Evolutionary conservation across 2,113 vertebrate genomes (phyloP).

Genomic region (Sceloporus undulatus): DNA sequence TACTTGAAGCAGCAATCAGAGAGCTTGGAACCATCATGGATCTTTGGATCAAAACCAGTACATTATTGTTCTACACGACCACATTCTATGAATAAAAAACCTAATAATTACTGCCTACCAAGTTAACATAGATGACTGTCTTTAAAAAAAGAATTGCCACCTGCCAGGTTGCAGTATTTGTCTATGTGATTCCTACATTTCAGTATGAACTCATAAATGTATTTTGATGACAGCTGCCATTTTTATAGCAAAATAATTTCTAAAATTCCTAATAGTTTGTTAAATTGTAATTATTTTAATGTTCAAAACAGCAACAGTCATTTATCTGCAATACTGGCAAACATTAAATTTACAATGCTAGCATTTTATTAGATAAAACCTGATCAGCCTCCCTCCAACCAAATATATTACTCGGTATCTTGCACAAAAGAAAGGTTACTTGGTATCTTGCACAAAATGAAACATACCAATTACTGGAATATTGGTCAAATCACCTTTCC

Average conservation of each 20-base stretch:
- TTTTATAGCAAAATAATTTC: constrained; percentile 50
- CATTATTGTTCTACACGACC: constrained; percentile 12
- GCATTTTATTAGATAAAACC: constrained; percentile 58
- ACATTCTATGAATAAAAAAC: constrained; percentile 16
- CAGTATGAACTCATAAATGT: background rate
- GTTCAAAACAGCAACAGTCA: constrained; percentile 41
- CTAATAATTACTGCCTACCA: constrained; percentile 33
- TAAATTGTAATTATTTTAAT: background rate
- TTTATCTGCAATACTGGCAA: constrained; percentile 65
- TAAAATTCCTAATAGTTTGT: constrained; percentile 55
- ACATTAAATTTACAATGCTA: constrained; percentile 40
- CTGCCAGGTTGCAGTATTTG: background rate
- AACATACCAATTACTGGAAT: background rate
- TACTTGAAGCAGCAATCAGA: background rate
- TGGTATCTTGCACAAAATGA: constrained; percentile 30
- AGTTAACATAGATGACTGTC: constrained; percentile 15
- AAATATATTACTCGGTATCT: constrained; percentile 40
- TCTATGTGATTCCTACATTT: background rate
- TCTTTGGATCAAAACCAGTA: background rate
- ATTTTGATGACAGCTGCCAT: background rate
- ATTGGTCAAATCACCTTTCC: background rate
- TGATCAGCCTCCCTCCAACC: constrained; percentile 39
- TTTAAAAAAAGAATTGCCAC: constrained; percentile 16
- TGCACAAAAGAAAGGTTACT: constrained; percentile 36
- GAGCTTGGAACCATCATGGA: background rate